Base-by-base conservation (phyloP, 2,797 vertebrate species). In the Sebastes hopkinsi region DNA sequence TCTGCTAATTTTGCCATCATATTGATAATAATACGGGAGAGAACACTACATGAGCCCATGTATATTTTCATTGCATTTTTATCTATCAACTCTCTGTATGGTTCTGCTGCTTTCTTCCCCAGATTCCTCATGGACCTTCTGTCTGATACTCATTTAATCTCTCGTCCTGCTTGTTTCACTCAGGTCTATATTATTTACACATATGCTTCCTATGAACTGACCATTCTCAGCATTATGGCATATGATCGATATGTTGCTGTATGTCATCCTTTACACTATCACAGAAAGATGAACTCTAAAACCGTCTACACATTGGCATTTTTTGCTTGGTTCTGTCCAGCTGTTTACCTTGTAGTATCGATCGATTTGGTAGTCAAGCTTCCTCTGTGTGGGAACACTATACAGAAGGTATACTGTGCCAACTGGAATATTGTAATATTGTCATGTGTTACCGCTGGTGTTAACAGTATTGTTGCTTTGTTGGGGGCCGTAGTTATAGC, bases 231-330 rank as follows among this genome's bases (percentile, higher is more conserved):
- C 36, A 65, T 92, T 4, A 93, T 93, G 85, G 90, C 88, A 3
- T 87, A 92, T 67, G 93, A 94, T 34, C 75, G 92, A 64, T 94
- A 92, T 52, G 65, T 89, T 5, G 91, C 93, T 14, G 71, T 94
- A 2, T 94, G 92, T 68, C 65, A 89, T n/a, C 88, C 92, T 74
- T 67, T 94, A 27, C 86, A 90, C 30, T 93, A 94, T 36, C 75
- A 91, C 66, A 86, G 11, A 8, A 92, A 79, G 12, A 90, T 94
- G 83, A 89, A 67, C 2, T 5, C 20, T 4, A 84, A 76, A 54
- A 82, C 23, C 5, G 90, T 88, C 2, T 30, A 6, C 3, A 46
- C 12, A 2, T 65, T 94, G 75, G 32, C 59, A 14, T 8, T 8
- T 3, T 1, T 86, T 5, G 86, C 89, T 52, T 92, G 70, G 68